Evolutionary conservation across 2,113 vertebrate species (phyloP), one percentile per base, ranked within the genome.

Genomic region (Hirundichthys speculiger): DNA sequence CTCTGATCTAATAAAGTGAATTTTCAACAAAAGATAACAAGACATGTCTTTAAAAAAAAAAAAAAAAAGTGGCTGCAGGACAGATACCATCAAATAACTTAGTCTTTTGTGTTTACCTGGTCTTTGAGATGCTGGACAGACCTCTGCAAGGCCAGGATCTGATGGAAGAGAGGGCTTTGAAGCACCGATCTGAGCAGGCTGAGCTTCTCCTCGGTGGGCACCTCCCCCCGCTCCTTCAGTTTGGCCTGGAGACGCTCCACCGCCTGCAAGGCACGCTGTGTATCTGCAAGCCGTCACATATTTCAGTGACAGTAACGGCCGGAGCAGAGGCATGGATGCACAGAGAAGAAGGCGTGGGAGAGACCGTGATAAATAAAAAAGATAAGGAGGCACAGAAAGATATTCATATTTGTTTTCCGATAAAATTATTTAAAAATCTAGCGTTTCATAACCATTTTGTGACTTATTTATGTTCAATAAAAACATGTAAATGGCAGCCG

Each of bases 161-260:
- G 96, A 78, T 94, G 96, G 88, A 99, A 99, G 59, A 99, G 95
- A n/a, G 97, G 95, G 84, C 98, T 99, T 90, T 98, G 96, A 19
- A 99, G 92, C 51, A 98, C 94, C 0, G 95, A 96, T 71, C 93
- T 98, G 47, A 99, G 85, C 53, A 99, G 90, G 86, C 83, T 93
- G 55, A 99, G 89, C 58, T 95, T 98, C 83, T 99, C 96, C 75
- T 98, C 96, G 0, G 94, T 95, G 41, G 93, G 93, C 69, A 88
- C 34, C 64, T 99, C 96, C 61, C 96, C 96, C 65, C 93, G 92
- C 86, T 98, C 96, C 56, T 95, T 94, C 60, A 99, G 92, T 77
- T 94, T 97, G 72, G 90, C 90, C 84, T 98, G 97, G 74, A 99
- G 92, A 53, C 98, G 93, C 67, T 99, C 97, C 77, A 96, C 94